Conservation (phyloP, 2,113 vertebrate genomes). For the Strix uralensis region DNA sequence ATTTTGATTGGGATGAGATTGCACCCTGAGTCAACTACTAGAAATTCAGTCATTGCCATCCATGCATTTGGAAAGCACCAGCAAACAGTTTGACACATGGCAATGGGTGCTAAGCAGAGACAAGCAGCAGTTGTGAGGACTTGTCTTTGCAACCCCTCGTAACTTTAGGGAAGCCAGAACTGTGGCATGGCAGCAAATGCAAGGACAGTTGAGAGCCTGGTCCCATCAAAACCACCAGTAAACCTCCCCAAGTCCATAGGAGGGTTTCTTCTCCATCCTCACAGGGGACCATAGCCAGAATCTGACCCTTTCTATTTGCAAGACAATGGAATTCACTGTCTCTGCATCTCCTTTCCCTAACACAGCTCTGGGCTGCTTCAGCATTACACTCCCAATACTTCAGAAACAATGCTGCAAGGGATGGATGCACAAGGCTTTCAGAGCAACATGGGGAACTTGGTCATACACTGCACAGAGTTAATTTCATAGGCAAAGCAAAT, state of each 20-base stretch:
- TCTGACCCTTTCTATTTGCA: neutral
- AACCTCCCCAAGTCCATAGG: neutral
- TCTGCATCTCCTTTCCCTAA: neutral
- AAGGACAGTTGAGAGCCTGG: rapidly evolving
- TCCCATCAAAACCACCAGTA: neutral
- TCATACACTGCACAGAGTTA: neutral
- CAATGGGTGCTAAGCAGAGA: neutral
- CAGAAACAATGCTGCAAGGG: neutral
- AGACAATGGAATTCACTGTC: neutral
- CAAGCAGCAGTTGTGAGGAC: rapidly evolving
- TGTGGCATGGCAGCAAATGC: neutral
- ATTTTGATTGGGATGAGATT: neutral
- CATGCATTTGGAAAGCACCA: neutral
- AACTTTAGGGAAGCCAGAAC: neutral
- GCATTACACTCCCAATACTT: neutral
- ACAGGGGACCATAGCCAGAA: neutral
- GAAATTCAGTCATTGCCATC: neutral
- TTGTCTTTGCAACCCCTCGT: neutral
- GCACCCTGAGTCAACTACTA: neutral
- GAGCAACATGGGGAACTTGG: neutral
- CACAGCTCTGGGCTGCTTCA: neutral
- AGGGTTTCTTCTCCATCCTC: neutral
- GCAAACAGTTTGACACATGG: neutral
- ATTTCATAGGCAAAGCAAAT: neutral
- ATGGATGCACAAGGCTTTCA: neutral